Base-by-base conservation (phyloP, 2,888 invertebrate genomes). In the Amphiduros pacificus region DNA sequence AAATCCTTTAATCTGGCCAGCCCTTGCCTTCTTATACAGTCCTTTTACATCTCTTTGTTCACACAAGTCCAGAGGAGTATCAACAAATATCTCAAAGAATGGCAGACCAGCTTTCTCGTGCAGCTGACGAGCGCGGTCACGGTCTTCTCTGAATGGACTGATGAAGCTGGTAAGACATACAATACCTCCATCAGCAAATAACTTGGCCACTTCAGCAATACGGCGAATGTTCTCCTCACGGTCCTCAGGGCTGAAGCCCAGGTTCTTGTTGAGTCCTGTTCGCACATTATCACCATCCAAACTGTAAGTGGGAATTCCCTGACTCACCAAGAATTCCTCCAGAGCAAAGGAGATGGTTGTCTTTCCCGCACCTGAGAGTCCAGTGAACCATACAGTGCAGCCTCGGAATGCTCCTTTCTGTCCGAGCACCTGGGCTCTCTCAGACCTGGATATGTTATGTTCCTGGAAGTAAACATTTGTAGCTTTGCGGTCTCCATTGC, bases 161-260 rank as follows among this genome's bases (percentile, higher is more conserved):
- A 99, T 98, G 82, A 99, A 99, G 82, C 95, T 94, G 83, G 97
- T 96, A 41, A 99, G 87, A 68, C 94, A 91, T n/a, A 99, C 90
- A 56, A 96, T 93, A 0, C 99, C 98, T 67, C 94, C 93, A 83
- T 99, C 99, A 0, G 99, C 97, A 82, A 99, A 97, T 14, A 99
- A 85, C 83, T 94, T 96, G 11, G 96, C 94, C 0, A 99, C 97
- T 83, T 99, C 98, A 0, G 96, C 93, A 0, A 98, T 97, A 69
- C 99, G 86, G 24, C 99, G 86, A 73, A 99, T 98, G 81, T 99
- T 99, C 84, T 99, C 99, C 77, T 94, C 93, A 22, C 99, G 87
- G 77, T 98, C 98, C 73, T 93, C 90, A 63, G 92, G 92, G 20
- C 89, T 89, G 84, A 99, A 99, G 36, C 96, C 93, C 6, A 99